These are phyloP conservation scores for Scophthalmus maximus DNA, from an alignment of 2,113 vertebrate species.

Conservation along the genomic window DNA sequence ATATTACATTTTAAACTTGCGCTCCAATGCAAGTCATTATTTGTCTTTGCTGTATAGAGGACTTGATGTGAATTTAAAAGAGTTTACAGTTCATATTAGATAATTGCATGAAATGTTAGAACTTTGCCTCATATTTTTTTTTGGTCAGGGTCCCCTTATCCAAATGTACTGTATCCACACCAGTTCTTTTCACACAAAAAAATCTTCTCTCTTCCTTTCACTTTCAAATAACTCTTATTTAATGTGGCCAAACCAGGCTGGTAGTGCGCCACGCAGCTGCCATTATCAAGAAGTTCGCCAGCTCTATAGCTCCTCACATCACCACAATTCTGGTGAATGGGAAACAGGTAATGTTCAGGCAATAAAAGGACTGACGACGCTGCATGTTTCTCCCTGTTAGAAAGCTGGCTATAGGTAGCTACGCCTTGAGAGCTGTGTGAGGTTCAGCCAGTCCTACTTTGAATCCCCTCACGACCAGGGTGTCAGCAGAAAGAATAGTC, in stretches of 20 bases:
- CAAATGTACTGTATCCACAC: neutral
- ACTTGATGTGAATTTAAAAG: neutral
- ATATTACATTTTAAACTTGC: too few species aligned
- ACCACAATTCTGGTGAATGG: slow-evolving; percentile 97
- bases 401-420: slow-evolving; percentile 35
- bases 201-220: slow-evolving; percentile 9
- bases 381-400: slow-evolving; percentile 72
- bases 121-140: neutral
- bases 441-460: slow-evolving; percentile 2
- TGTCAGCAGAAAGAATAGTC: neutral
- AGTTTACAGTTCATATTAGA: neutral
- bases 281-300: slow-evolving; percentile 91
- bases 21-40: neutral
- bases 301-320: slow-evolving; percentile 96
- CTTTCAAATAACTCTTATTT: slow-evolving; percentile 42
- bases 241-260: slow-evolving; percentile 83
- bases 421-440: slow-evolving; percentile 46
- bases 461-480: neutral
- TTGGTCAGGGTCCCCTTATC: neutral
- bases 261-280: slow-evolving; percentile 91
- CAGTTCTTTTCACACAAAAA: slow-evolving; percentile 9
- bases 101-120: neutral
- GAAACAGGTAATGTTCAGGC: slow-evolving; percentile 92
- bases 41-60: neutral
- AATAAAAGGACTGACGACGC: slow-evolving; percentile 28